Percentiles rank a stretch among this genome's conserved stretches.
Evolutionary conservation across 1,140 invertebrate genomes (phyloP).

Genomic region (Aphidius ervi): DNA sequence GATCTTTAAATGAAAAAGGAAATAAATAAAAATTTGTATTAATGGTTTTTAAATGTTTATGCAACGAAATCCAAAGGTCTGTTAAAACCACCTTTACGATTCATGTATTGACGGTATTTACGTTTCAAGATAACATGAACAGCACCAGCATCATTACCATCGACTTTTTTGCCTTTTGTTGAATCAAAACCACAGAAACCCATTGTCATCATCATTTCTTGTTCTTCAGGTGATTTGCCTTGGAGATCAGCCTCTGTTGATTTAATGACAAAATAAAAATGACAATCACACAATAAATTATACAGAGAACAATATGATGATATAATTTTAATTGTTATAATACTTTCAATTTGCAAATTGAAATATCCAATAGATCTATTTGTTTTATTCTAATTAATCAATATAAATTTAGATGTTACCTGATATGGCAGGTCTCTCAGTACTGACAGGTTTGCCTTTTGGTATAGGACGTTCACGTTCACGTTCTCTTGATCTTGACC

Average conservation of each 20-base stretch:
- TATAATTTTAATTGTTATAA: too few species aligned
- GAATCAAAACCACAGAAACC: conserved; percentile 93
- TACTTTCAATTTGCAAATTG: too few species aligned
- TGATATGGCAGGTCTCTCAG: conserved; percentile 59
- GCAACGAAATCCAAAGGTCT: conserved; percentile 93
- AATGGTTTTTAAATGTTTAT: conserved; percentile 43
- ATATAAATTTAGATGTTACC: conserved; percentile 31
- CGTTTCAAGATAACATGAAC: conserved; percentile 94
- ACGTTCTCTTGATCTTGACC: conserved; percentile 54
- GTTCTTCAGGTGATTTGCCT: conserved; percentile 85
- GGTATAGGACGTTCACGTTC: conserved; percentile 49
- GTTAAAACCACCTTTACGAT: conserved; percentile 98
- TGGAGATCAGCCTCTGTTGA: conserved; percentile 66
- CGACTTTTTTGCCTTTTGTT: conserved; percentile 93
- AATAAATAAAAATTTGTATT: background rate
- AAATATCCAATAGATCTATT: background rate
- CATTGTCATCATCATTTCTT: conserved; percentile 95
- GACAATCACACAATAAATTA: too few species aligned
- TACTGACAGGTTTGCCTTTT: conserved; percentile 38
- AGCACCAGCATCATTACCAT: conserved; percentile 85
- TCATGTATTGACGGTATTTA: conserved; percentile 99
- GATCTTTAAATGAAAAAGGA: background rate
- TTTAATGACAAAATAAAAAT: too few species aligned
- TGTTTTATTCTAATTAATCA: background rate
- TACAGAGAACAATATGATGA: too few species aligned